Conservation (phyloP, 2,797 vertebrate species). For the Gymnodraco acuticeps region DNA sequence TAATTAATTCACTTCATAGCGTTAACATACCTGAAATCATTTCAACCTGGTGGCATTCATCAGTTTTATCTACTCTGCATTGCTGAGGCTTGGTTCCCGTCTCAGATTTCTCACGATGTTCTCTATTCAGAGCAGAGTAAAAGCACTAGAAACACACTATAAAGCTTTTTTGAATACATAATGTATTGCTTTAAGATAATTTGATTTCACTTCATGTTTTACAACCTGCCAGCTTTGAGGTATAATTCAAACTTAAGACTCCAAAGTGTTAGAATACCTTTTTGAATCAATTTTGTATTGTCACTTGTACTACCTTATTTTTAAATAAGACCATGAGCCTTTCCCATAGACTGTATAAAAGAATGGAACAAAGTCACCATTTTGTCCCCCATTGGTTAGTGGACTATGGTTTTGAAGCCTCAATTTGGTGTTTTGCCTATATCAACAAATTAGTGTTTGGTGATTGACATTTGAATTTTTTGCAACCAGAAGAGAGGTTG, state of each 20-base stretch:
- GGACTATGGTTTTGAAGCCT: too few relatives aligned
- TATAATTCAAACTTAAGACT: conserved; percentile 14
- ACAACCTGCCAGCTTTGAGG: conserved; percentile 23
- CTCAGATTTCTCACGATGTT: not conserved
- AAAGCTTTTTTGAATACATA: too few relatives aligned
- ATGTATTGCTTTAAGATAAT: conserved; percentile 16
- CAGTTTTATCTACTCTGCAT: conserved; percentile 4
- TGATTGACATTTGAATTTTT: too few relatives aligned
- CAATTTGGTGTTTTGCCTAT: too few relatives aligned
- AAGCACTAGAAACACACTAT: too few relatives aligned
- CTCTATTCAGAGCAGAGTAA: conserved; percentile 15
- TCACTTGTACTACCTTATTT: not conserved
- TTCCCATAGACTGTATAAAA: too few relatives aligned
- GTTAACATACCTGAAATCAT: not conserved
- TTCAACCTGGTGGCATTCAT: conserved; percentile 8
- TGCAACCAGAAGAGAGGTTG: too few relatives aligned
- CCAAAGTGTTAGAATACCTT: not conserved
- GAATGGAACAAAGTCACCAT: too few relatives aligned
- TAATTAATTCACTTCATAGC: not conserved
- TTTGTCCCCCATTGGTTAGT: too few relatives aligned
- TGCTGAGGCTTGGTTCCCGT: not conserved
- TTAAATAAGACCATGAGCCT: not conserved
- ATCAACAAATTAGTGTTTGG: too few relatives aligned
- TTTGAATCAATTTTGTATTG: not conserved
- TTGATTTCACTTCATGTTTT: conserved; percentile 5